These are phyloP conservation scores for Philereme vetulata DNA, from an alignment of 2,888 invertebrate genomes.

Conservation along the genomic window DNA sequence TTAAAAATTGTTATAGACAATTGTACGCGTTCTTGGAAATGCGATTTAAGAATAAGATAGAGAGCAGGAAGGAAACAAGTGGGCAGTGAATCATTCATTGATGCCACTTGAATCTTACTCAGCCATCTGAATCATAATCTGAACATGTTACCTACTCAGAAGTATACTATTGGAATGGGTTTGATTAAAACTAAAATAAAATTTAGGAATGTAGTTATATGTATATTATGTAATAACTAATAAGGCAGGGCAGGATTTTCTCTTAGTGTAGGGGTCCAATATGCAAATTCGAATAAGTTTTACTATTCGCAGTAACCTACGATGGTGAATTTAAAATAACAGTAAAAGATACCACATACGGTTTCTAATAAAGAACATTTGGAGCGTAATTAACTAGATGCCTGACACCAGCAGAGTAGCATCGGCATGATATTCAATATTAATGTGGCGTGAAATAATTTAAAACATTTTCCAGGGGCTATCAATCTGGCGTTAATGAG, in stretches of 20 bases:
- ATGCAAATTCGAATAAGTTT: too few relatives aligned
- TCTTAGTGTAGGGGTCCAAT: too few relatives aligned
- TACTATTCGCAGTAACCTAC: background rate
- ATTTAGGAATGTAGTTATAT: too few relatives aligned
- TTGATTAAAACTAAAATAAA: too few relatives aligned
- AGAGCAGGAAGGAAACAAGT: conserved; percentile 4
- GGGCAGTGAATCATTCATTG: conserved; percentile 7
- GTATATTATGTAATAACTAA: too few relatives aligned
- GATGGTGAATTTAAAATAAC: background rate
- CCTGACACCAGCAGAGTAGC: conserved; percentile 41
- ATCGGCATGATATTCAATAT: conserved; percentile 68
- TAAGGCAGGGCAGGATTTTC: too few relatives aligned
- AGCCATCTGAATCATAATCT: background rate
- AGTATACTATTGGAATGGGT: background rate
- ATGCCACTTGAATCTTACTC: background rate
- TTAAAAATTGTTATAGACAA: background rate
- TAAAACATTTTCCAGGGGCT: conserved; percentile 73
- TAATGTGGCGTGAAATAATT: conserved; percentile 78
- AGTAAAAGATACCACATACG: background rate
- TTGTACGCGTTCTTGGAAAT: conserved; percentile 5
- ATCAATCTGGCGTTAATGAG: conserved; percentile 80
- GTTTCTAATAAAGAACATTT: conserved; percentile 3
- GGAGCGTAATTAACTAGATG: conserved; percentile 45
- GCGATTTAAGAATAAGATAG: background rate
- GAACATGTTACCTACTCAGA: background rate